Evolutionary conservation across 2,797 vertebrate species (phyloP).

Genomic region (Sebastes oblongus): DNA sequence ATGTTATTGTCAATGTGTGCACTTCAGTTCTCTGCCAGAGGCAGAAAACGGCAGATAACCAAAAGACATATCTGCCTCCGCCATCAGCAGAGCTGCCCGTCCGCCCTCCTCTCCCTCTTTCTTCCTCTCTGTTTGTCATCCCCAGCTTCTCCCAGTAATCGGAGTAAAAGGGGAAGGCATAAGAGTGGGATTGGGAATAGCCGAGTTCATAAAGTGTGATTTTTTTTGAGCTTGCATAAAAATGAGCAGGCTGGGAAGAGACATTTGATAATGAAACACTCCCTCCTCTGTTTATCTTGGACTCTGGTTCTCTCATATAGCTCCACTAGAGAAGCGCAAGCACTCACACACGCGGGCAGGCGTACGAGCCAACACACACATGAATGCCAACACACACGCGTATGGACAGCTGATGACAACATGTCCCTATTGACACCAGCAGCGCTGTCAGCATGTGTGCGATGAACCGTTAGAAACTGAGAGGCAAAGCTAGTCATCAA

Average conservation of each 20-base stretch:
- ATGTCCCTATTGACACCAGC: conserved; percentile 20
- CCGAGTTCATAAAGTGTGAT: conserved; percentile 39
- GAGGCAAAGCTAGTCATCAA: background rate
- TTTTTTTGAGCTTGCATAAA: conserved; percentile 20
- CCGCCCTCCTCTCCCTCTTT: background rate
- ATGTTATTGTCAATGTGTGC: conserved; percentile 25
- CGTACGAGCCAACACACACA: background rate
- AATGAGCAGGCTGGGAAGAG: conserved; percentile 21
- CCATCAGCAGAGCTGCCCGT: conserved; percentile 52
- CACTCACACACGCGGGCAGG: background rate
- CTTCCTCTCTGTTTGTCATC: conserved; percentile 28
- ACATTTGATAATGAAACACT: conserved; percentile 51
- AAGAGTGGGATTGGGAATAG: background rate
- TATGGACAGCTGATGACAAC: conserved; percentile 4
- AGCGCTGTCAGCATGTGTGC: conserved; percentile 19
- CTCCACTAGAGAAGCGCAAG: background rate
- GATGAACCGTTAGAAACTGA: conserved; percentile 6
- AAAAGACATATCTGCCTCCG: conserved; percentile 59
- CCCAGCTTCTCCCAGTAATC: conserved; percentile 26
- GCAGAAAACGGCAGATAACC: conserved; percentile 67
- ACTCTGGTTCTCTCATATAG: conserved; percentile 6
- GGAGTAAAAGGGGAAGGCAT: conserved; percentile 2
- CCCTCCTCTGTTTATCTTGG: conserved; percentile 30
- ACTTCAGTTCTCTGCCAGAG: conserved; percentile 40
- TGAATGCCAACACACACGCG: background rate